phyloP scores from a whole-genome alignment of 2,888 invertebrate species.

The Eupelmus urozonus region DNA sequence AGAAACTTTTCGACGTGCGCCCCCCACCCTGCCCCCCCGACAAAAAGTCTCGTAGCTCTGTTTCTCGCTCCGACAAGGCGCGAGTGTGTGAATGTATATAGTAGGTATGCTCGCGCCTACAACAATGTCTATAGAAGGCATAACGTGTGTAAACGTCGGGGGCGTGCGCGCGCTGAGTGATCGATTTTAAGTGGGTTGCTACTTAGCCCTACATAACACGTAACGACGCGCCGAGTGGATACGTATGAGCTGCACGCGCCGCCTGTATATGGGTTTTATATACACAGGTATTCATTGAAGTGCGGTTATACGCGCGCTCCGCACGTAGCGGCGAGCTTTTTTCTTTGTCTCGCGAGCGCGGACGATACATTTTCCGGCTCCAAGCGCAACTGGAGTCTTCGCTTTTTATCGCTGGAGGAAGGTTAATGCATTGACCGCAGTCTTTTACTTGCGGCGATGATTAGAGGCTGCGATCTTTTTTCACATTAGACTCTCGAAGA shows the following conservation, averaged over 20 bases:
- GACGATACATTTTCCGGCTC: not conserved
- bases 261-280: too few species aligned
- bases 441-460: too few species aligned
- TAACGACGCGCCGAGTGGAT: slow-evolving; percentile 23
- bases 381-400: too few species aligned
- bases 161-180: slow-evolving; percentile 40
- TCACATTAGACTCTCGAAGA: too few species aligned
- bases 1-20: slow-evolving; percentile 13
- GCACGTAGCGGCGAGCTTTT: not conserved
- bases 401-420: not conserved
- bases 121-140: slow-evolving; percentile 48
- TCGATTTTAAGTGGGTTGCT: slow-evolving; percentile 59
- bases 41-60: slow-evolving; percentile 1
- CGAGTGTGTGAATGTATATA: not conserved
- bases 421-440: not conserved
- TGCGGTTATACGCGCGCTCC: not conserved
- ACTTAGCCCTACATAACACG: slow-evolving; percentile 55
- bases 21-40: not conserved
- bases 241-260: not conserved
- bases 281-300: not conserved
- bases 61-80: not conserved
- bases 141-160: slow-evolving; percentile 45
- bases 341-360: not conserved
- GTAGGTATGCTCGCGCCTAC: slow-evolving; percentile 16
- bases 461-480: too few species aligned